phyloP scores from a whole-genome alignment of 92 coral and sea anemone genomes.

The Palythoa grandis region DNA sequence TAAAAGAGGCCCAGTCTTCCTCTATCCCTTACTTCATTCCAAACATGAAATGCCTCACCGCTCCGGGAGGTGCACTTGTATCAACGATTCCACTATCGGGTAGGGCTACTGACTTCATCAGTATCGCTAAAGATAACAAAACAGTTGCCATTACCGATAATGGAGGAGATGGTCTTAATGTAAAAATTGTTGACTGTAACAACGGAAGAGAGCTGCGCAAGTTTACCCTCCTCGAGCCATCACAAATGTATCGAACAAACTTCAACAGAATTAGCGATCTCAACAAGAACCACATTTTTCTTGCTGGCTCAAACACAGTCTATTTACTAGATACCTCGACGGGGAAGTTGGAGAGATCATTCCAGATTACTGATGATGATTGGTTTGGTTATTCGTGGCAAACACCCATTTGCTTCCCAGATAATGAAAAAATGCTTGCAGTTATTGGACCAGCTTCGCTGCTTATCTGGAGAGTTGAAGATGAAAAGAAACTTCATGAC shows the following conservation, averaged over 20 bases:
- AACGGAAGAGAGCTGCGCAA: slow-evolving; percentile 79
- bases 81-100: slow-evolving; percentile 80
- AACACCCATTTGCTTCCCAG: slow-evolving; percentile 82
- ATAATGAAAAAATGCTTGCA: slow-evolving; percentile 76
- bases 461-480: slow-evolving; percentile 78
- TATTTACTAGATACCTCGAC: slow-evolving; percentile 79
- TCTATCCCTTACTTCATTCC: slow-evolving; percentile 87
- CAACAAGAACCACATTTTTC: slow-evolving; percentile 62
- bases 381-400: slow-evolving; percentile 67
- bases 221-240: slow-evolving; percentile 84
- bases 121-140: slow-evolving; percentile 84
- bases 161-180: slow-evolving; percentile 71
- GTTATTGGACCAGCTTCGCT: slow-evolving; percentile 77
- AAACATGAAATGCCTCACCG: slow-evolving; percentile 85
- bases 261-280: slow-evolving; percentile 70
- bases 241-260: slow-evolving; percentile 64
- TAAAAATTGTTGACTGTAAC: slow-evolving; percentile 79
- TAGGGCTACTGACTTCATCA: slow-evolving; percentile 58
- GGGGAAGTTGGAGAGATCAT: slow-evolving; percentile 76
- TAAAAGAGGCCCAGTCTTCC: slow-evolving; percentile 75
- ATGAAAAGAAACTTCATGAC: slow-evolving; percentile 65
- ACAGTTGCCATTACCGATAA: slow-evolving; percentile 73
- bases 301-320: slow-evolving; percentile 80
- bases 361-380: slow-evolving; percentile 78
- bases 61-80: slow-evolving; percentile 94